Base-by-base conservation (phyloP, 35 echinoderm and acorn worm genomes). In the Lytechinus pictus region DNA sequence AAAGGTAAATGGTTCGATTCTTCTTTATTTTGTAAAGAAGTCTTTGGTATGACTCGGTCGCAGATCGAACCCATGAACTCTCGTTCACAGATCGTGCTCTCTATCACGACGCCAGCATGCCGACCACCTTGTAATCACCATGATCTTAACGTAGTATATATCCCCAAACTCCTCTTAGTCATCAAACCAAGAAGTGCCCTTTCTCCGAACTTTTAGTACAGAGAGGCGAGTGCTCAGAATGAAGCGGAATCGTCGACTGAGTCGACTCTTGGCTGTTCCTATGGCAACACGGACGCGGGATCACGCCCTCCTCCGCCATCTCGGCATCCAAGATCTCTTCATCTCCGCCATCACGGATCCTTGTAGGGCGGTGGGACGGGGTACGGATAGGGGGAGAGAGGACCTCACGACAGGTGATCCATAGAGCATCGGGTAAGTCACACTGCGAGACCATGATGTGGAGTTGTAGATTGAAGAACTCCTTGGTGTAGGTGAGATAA, bases 401-500 rank as follows among this genome's bases (percentile, higher is more conserved):
- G 2, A 93, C 92, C 92, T 93, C 92, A 3, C 92, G 13, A 24
- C 92, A 93, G 29, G 92, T 93, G 92, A 93, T 93, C 92, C 92
- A 93, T 1, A 93, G 92, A 54, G 92, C 92, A 44, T 93, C 92
- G 10, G 92, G 92, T 28, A 93, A 54, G 53, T 93, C 92, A 13
- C 92, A 93, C 13, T 93, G 92, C 3, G 92, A 93, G 11, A 93
- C 92, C 52, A 57, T 93, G 92, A 93, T 54, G 8, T 93, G 92
- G 28, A 93, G 92, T 27, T 93, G 92, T 57, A 93, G 92, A 53
- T 54, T 55, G n/a, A 55, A 93, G 92, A 93, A 93, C 52, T 93
- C 92, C 28, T 93, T 93, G 92, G 92, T 93, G 92, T 93, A 93
- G 55, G 92, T 93, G 53, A 93, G 92, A 24, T 93, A 93, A 54